These are phyloP conservation scores for Philypnodon macrostomus DNA, from an alignment of 2,797 vertebrate species.

Conservation along the genomic window DNA sequence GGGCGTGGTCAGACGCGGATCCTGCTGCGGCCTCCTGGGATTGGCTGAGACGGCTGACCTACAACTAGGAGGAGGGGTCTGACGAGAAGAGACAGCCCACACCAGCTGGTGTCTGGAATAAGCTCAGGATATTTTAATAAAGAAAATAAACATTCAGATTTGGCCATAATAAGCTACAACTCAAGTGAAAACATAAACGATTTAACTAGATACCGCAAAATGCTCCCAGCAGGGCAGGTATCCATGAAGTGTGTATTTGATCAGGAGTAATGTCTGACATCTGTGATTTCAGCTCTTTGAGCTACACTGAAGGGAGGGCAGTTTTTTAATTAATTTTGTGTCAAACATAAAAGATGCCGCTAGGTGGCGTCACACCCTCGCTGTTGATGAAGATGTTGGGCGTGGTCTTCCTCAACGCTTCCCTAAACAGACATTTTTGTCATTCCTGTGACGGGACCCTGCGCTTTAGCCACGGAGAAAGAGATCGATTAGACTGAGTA, in stretches of 20 bases:
- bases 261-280: too few species aligned
- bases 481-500: neutral
- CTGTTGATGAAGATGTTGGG: constrained; percentile 12
- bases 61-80: constrained; percentile 16
- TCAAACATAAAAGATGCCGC: constrained; percentile 10
- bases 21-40: constrained; percentile 33
- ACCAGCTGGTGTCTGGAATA: too few species aligned
- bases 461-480: neutral
- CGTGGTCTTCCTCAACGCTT: constrained; percentile 37
- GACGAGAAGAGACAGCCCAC: constrained; percentile 39
- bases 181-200: too few species aligned
- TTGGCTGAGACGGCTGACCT: constrained; percentile 47
- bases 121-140: too few species aligned
- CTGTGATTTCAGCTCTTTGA: too few species aligned
- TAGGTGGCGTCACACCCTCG: constrained; percentile 10
- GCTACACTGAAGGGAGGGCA: too few species aligned
- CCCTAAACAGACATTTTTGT: constrained; percentile 46
- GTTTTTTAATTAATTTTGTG: neutral
- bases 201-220: too few species aligned
- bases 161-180: too few species aligned
- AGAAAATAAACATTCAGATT: neutral
- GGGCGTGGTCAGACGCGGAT: constrained; percentile 41
- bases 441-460: constrained; percentile 23
- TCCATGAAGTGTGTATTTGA: too few species aligned
- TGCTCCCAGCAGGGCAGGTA: too few species aligned